Evolutionary conservation across 2,888 invertebrate species (phyloP).

Genomic region (Caenorhabditis doughertyi): DNA sequence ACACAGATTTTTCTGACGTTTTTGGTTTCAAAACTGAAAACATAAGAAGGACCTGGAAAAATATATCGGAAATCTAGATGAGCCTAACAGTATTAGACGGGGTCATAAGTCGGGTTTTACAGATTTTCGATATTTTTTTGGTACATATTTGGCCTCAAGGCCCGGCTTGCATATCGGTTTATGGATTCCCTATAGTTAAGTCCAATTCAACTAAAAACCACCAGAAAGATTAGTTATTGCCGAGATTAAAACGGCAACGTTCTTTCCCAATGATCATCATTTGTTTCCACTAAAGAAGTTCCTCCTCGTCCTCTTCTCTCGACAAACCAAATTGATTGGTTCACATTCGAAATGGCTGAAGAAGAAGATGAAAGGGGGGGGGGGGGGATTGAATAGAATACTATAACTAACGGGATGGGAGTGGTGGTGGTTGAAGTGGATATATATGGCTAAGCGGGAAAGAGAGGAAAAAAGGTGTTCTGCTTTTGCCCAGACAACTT

Average conservation of each 20-base stretch:
- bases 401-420: neutral
- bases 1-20: conserved; percentile 47
- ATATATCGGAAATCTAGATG: too few species aligned
- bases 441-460: neutral
- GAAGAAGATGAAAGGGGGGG: neutral
- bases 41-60: too few species aligned
- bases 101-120: too few species aligned
- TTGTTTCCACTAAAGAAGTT: neutral
- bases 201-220: too few species aligned
- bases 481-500: neutral
- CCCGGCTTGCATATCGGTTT: too few species aligned
- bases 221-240: neutral
- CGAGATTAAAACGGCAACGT: neutral
- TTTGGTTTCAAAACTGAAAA: too few species aligned
- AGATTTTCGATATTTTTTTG: too few species aligned
- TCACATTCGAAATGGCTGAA: neutral
- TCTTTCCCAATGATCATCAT: neutral
- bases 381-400: neutral
- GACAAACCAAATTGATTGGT: neutral
- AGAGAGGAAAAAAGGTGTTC: neutral
- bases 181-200: too few species aligned
- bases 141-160: too few species aligned
- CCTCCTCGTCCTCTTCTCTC: too few species aligned
- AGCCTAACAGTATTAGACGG: too few species aligned
- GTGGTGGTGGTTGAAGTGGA: neutral